Evolutionary conservation across 2,888 invertebrate species (phyloP).

Genomic region (Temnothorax ravouxi): DNA sequence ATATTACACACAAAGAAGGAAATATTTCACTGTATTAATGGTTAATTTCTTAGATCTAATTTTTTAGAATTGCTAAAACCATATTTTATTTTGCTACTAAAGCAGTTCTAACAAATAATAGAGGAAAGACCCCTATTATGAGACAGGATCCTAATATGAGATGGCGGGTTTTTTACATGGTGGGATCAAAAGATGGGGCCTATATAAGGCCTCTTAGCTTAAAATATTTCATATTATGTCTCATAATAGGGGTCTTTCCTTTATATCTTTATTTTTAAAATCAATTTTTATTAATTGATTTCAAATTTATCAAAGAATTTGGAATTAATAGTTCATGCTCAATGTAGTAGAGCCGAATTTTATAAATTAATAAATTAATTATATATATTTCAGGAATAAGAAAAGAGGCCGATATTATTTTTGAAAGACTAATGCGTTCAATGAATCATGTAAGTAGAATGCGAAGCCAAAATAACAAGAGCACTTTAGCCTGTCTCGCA

Average conservation of each 20-base stretch:
- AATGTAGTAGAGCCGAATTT: not conserved
- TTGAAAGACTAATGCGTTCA: conserved; percentile 68
- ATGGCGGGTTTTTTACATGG: too few relatives aligned
- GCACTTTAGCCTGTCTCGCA: conserved; percentile 69
- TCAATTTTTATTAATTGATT: not conserved
- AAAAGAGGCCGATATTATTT: conserved; percentile 49
- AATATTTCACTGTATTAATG: not conserved
- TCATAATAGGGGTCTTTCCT: too few relatives aligned
- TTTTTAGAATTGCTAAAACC: not conserved
- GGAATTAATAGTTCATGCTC: not conserved
- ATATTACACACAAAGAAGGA: not conserved
- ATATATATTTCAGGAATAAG: conserved; percentile 51
- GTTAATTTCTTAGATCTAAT: not conserved
- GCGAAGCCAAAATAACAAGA: conserved; percentile 50
- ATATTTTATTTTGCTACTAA: too few relatives aligned
- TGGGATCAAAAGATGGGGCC: too few relatives aligned
- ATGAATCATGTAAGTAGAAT: conserved; percentile 68
- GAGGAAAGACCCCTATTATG: too few relatives aligned
- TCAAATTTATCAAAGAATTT: not conserved
- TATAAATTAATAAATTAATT: conserved; percentile 34
- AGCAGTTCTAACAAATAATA: not conserved
- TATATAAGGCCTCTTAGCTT: too few relatives aligned
- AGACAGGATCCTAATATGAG: too few relatives aligned
- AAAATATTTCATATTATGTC: too few relatives aligned
- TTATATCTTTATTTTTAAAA: not conserved